Base-by-base conservation (phyloP, 2,797 vertebrate species). In the Helarctos malayanus region DNA sequence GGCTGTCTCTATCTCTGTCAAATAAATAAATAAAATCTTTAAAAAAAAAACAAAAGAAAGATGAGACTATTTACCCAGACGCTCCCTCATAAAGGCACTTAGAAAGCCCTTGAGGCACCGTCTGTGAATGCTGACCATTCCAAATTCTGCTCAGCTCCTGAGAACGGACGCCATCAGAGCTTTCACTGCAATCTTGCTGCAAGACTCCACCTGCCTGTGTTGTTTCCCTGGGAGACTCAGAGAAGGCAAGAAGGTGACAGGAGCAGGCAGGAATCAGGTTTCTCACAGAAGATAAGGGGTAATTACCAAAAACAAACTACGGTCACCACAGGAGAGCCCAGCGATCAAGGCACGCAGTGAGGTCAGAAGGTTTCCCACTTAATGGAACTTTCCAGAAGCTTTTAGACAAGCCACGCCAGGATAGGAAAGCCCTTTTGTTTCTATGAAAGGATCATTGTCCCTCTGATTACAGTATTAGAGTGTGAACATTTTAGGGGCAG, bases 371-470 rank as follows among this genome's bases (percentile, higher is more conserved):
- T 49, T 84, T 79, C 23, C 57, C 59, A 73, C 41, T 69, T 91
- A 6, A 73, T 59, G 73, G 47, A 95, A 91, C 38, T 75, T 94
- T 92, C 87, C 82, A 93, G 86, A 96, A 97, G 41, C 52, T 93
- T 56, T 86, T 25, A 16, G 49, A 79, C 16, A 85, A 84, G 76
- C 71, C 47, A 29, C 12, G 7, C 9, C 61, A 91, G 45, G 3
- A 25, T 45, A 92, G 35, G 59, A 69, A 81, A 91, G n/a, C 29
- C 27, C 79, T 91, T 73, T 21, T 54, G 18, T 94, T 71, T 89
- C 45, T 49, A 56, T 68, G 76, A 89, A 71, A 83, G 57, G 69
- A 56, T 81, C 5, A 1, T 0, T 83, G 76, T 61, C 41, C 15
- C 86, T 92, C 54, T 92, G 80, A 91, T 90, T 52, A 89, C n/a